Base-by-base conservation (phyloP, 2,888 invertebrate genomes). In the Adelognathus sp. region DNA sequence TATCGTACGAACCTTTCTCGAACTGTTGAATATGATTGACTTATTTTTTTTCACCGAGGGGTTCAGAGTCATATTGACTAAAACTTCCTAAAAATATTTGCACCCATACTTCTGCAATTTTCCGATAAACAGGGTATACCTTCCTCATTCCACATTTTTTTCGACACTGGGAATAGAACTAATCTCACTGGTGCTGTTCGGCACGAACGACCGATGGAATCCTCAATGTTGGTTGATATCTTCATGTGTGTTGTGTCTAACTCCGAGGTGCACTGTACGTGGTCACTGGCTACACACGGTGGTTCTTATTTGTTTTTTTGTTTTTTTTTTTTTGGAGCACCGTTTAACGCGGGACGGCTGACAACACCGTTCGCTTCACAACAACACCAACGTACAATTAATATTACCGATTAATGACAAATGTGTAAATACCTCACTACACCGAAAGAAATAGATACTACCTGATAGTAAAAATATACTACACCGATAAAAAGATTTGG, bases 261-360 rank as follows among this genome's bases (percentile, higher is more conserved):
- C 87, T 84, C 66, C 75, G 81, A 81, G 72, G 81, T 84, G 86
- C 87, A 87, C 86, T 83, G 82, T 76, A 76, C 69, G 58, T 73
- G 69, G 75, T 84, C 44, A 31, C 54, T 24, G 52, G 39, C 41
- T 44, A 41, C 41, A 66, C 76, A 80, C 69, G 81, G 81, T 83
- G 80, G 78, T 81, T 83, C 70, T 76, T 81, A 69, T 24, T 50
- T 36, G 44, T 33, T 36, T 11, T 66, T 69, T 29, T 46, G 9
- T 50, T 5, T 50, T 50, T 21, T 50, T 50, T 46, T 14, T 41
- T 50, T 36, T 11, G 21, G 41, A 60, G 60, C 76, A 63, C 66
- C 54, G 60, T 58, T n/a, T 74, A 61, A 61, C 18, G 18, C 39
- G 60, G 44, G 70, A 54, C 39, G 70, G 44, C 63, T 69, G 74